phyloP scores from a whole-genome alignment of 2,113 vertebrate genomes.

The Gallinago media region DNA sequence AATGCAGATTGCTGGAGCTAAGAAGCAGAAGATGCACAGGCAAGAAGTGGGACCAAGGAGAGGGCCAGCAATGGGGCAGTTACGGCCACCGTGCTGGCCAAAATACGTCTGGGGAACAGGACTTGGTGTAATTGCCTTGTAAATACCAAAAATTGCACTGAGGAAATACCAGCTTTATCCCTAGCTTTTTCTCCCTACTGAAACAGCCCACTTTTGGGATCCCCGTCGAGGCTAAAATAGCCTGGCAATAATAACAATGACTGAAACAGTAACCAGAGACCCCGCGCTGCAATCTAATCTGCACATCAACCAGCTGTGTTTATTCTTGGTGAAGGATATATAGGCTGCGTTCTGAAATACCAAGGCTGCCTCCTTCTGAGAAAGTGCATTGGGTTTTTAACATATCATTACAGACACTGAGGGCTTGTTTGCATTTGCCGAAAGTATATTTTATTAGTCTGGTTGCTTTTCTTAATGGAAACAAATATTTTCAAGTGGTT shows the following conservation, averaged over 20 bases:
- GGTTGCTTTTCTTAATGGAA: conserved; percentile 47
- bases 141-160: neutral
- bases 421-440: neutral
- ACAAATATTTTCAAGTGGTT: conserved; percentile 61
- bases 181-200: neutral
- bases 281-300: neutral
- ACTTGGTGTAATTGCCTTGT: neutral
- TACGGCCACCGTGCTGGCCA: neutral
- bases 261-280: neutral
- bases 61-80: neutral
- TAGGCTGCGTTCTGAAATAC: neutral
- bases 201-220: neutral
- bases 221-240: neutral
- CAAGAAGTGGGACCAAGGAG: neutral
- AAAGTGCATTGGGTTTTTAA: neutral
- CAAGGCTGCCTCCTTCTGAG: neutral
- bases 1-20: neutral
- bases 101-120: neutral
- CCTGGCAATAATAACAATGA: neutral
- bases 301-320: neutral
- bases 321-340: neutral
- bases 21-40: neutral
- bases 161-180: neutral
- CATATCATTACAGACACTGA: neutral
- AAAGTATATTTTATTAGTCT: neutral